phyloP scores from a whole-genome alignment of 1,140 invertebrate genomes.

The Cheumatopsyche charites region DNA sequence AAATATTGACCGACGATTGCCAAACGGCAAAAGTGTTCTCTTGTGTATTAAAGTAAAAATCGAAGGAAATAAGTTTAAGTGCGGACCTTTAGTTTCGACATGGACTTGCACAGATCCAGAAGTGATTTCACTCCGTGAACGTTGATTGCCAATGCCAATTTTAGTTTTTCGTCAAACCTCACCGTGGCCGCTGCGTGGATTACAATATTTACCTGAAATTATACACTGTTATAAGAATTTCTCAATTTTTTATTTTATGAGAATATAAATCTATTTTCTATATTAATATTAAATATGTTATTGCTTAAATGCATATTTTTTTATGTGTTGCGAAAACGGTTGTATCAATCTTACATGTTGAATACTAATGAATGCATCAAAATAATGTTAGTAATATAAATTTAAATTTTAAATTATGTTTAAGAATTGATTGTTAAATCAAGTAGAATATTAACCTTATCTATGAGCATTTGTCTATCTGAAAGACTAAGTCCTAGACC shows the following conservation, averaged over 20 bases:
- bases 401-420: neutral
- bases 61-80: neutral
- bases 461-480: conserved; percentile 65
- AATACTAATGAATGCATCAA: no score
- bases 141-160: conserved; percentile 70
- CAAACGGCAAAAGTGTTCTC: conserved; percentile 10
- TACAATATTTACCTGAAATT: conserved; percentile 70
- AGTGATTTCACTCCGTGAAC: conserved; percentile 70
- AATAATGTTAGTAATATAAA: neutral
- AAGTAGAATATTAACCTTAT: no score
- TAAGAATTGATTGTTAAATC: no score
- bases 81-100: conserved; percentile 68
- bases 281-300: neutral
- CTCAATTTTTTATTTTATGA: no score
- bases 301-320: neutral
- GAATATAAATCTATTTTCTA: neutral
- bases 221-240: conserved; percentile 25
- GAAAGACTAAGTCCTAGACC: conserved; percentile 66
- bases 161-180: conserved; percentile 72
- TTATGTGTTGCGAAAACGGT: no score
- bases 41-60: neutral
- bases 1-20: conserved; percentile 19
- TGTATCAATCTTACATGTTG: no score
- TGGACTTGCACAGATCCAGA: conserved; percentile 68
- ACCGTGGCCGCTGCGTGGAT: conserved; percentile 75